These are phyloP conservation scores for Oscheius sp. DNA, from an alignment of 2,888 invertebrate genomes.

Conservation along the genomic window DNA sequence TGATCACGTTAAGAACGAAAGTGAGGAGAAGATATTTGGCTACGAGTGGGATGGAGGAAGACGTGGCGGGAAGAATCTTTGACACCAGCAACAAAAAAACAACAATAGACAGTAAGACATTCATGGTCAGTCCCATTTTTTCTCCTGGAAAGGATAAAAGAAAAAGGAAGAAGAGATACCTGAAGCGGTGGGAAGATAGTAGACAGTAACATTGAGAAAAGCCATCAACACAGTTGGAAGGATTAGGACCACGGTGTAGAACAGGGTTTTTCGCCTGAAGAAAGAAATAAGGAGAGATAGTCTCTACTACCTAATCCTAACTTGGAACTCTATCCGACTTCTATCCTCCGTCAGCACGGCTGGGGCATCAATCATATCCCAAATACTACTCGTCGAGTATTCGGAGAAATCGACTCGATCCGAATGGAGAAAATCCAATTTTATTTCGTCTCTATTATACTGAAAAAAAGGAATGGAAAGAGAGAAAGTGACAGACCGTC, in stretches of 20 bases:
- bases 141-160: constrained; percentile 70
- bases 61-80: constrained; percentile 98
- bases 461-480: too few species aligned
- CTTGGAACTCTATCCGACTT: constrained; percentile 67
- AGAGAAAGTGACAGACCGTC: constrained; percentile 77
- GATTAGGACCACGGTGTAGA: constrained; percentile 98
- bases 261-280: constrained; percentile 88
- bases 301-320: constrained; percentile 52
- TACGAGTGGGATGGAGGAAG: constrained; percentile 86
- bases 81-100: constrained; percentile 98
- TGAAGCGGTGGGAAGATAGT: constrained; percentile 97
- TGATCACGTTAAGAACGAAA: constrained; percentile 99
- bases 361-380: constrained; percentile 89
- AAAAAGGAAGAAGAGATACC: constrained; percentile 77
- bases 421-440: constrained; percentile 90
- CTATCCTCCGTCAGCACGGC: constrained; percentile 86
- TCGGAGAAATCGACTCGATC: constrained; percentile 71
- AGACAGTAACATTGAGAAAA: constrained; percentile 96
- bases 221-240: constrained; percentile 98
- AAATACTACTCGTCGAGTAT: constrained; percentile 82
- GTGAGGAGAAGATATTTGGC: constrained; percentile 99
- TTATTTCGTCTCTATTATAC: constrained; percentile 68
- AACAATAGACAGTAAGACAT: constrained; percentile 97
- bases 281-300: not conserved
- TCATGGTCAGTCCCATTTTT: constrained; percentile 79